Conservation (phyloP, 1,140 invertebrate species). For the Apis dorsata region DNA sequence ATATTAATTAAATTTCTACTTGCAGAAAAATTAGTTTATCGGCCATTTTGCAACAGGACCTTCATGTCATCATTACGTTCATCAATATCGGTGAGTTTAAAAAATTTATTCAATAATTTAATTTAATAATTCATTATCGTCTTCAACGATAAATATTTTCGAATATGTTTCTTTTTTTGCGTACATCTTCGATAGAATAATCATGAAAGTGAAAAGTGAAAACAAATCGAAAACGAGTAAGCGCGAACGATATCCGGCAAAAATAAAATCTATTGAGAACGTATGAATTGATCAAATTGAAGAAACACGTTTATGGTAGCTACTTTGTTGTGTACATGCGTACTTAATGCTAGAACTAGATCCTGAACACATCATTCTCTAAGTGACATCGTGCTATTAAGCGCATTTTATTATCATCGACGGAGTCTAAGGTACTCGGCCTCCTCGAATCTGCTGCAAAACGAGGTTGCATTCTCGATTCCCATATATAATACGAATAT, state of each 20-base stretch:
- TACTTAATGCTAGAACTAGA: conserved; percentile 64
- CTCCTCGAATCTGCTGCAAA: conserved; percentile 13
- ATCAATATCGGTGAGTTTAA: not conserved
- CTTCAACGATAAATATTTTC: not conserved
- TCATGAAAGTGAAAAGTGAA: not conserved
- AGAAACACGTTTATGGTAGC: conserved; percentile 23
- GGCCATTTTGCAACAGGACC: not conserved
- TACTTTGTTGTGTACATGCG: conserved; percentile 40
- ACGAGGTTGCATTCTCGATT: conserved; percentile 9
- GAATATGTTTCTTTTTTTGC: not conserved
- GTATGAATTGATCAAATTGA: conserved; percentile 1
- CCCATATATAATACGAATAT: not conserved
- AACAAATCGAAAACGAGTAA: not conserved
- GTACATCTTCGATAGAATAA: not conserved
- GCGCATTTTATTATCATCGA: conserved; percentile 63
- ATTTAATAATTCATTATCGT: not conserved
- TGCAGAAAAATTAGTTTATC: not conserved
- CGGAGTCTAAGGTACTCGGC: conserved; percentile 47
- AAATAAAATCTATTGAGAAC: not conserved
- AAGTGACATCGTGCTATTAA: conserved; percentile 56
- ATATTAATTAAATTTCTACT: not conserved
- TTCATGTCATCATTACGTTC: not conserved
- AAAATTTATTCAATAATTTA: not conserved
- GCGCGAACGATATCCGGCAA: not conserved
- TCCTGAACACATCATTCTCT: conserved; percentile 66